phyloP scores from a whole-genome alignment of 1,140 invertebrate species.

The Leptoteleia sp. region DNA sequence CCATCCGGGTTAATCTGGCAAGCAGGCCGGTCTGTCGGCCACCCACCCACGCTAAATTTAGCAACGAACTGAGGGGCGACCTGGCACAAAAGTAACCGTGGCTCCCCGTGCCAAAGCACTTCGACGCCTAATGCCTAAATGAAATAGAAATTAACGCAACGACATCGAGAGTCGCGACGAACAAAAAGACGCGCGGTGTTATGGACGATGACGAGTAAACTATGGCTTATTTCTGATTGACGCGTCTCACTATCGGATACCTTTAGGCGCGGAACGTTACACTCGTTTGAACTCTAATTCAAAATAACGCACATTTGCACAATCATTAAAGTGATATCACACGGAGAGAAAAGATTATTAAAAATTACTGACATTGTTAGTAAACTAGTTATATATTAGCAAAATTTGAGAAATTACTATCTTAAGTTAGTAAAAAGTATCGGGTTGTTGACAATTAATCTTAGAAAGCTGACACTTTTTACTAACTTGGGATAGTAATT shows the following conservation, averaged over 20 bases:
- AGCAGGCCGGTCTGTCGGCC: slow-evolving; percentile 65
- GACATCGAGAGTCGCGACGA: slow-evolving; percentile 13
- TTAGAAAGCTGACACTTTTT: no score
- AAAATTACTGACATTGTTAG: no score
- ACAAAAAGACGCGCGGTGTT: slow-evolving; percentile 12
- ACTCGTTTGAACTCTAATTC: no score
- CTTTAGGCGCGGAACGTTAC: no score
- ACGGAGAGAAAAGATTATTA: no score
- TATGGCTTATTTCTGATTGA: slow-evolving; percentile 4
- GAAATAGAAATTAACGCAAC: slow-evolving; percentile 49
- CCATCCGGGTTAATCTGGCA: slow-evolving; percentile 71
- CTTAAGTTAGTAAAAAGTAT: no score
- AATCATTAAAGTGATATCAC: no score
- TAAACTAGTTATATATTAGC: no score
- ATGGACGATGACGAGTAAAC: slow-evolving; percentile 4
- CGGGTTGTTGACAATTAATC: no score
- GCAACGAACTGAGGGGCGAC: slow-evolving; percentile 67
- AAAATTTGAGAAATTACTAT: no score
- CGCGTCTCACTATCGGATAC: background rate
- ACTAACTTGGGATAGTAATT: no score
- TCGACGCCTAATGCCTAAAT: slow-evolving; percentile 21
- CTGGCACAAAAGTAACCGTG: slow-evolving; percentile 69
- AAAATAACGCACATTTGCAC: no score
- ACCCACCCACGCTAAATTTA: slow-evolving; percentile 78
- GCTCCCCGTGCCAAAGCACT: slow-evolving; percentile 44